Percentiles rank a stretch among this genome's conserved stretches.
Conservation (phyloP, 2,113 vertebrate genomes). For the Charadrius vociferus region DNA sequence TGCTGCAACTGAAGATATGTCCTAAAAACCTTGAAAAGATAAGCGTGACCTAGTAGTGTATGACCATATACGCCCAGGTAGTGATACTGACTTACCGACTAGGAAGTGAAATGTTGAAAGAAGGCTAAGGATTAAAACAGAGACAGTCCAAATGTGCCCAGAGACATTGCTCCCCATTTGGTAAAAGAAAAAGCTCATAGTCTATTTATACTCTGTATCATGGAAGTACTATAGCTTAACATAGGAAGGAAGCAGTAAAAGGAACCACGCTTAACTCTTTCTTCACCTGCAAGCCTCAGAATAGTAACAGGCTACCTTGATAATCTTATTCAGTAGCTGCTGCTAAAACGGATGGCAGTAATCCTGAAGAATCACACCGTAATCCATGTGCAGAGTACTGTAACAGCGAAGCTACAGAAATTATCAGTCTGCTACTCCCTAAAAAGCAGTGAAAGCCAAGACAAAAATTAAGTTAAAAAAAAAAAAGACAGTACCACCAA, state of each 20-base stretch:
- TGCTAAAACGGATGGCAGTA: background rate
- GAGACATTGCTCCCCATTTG: background rate
- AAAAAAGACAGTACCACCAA: background rate
- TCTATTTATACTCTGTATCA: background rate
- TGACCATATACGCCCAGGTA: background rate
- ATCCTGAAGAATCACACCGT: background rate
- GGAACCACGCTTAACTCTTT: background rate
- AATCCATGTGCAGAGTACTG: background rate
- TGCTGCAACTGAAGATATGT: background rate
- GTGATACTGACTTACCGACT: background rate
- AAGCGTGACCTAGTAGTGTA: background rate
- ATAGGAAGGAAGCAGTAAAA: background rate
- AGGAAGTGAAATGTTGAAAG: background rate
- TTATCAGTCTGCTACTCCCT: background rate
- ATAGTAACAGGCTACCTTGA: background rate
- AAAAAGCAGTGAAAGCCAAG: background rate
- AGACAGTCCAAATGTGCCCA: background rate
- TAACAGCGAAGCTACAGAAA: background rate
- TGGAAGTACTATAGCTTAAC: background rate
- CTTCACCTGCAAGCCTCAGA: background rate
- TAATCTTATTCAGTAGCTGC: background rate
- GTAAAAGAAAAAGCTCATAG: background rate
- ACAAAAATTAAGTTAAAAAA: background rate
- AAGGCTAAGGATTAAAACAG: background rate
- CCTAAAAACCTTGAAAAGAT: background rate